Evolutionary conservation across 35 echinoderm and acorn worm genomes (phyloP), one percentile per base, ranked within the genome.

Genomic region (Apostichopus parvimensis): DNA sequence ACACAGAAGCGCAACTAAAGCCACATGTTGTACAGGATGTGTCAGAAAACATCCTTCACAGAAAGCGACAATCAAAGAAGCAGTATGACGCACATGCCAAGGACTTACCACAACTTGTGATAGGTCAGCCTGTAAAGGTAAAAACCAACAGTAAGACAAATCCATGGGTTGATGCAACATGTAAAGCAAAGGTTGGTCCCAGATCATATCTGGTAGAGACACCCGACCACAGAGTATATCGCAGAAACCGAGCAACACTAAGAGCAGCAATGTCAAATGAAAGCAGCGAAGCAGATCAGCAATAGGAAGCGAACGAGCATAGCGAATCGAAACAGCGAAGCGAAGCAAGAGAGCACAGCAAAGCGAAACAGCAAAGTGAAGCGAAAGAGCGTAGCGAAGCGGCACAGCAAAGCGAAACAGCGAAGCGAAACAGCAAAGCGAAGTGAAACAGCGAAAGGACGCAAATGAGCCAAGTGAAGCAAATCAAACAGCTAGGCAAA

Each of bases 41-140:
- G 24, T 53, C 91, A 86, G 95, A 92, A 13, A 92, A 92, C 53
- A 97, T 97, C 45, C 78, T 72, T 73, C 64, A 83, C 26, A 24
- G 79, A 62, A 92, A 90, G 80, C 93, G 93, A 82, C 87, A 82
- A 14, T 70, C 95, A 86, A 97, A 97, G 76, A 58, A 81, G 15
- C 91, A 97, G 1, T 97, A 97, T 91, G 91, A 97, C 80, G 79
- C 73, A 73, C 73, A 28, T 18, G 93, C 93, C 52, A 97, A 94
- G 45, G 90, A 92, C 71, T 58, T 94, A 82, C 95, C 95, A 21
- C 80, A 97, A 76, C 79, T 97, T 45, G 18, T 56, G n/a, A 97
- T 93, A 25, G 90, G 95, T 61, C 90, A 97, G 24, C 24, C 24
- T 25, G 24, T 25, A 25, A 25, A 25, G 24, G 24, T 25, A 25